Conservation (phyloP, 2,888 invertebrate species). For the Pseudococcus viburni region DNA sequence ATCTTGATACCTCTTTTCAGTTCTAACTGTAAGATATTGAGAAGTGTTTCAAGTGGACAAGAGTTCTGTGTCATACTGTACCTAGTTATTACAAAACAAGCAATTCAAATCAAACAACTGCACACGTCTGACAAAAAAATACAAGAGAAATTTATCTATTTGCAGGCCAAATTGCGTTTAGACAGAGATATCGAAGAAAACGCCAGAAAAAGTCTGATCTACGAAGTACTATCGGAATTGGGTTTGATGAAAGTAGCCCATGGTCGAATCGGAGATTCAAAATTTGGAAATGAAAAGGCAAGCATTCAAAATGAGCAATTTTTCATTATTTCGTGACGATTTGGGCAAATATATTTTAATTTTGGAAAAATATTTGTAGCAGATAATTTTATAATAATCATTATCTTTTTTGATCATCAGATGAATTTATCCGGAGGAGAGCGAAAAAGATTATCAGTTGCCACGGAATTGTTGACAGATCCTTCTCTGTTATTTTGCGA, state of each 20-base stretch:
- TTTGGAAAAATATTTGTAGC: too few relatives aligned
- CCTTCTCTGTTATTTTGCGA: conserved; percentile 94
- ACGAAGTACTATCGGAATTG: conserved; percentile 76
- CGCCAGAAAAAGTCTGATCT: conserved; percentile 79
- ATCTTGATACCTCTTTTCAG: too few relatives aligned
- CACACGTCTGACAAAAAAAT: neutral
- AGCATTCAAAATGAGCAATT: neutral
- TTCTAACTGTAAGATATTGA: too few relatives aligned
- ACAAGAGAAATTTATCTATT: conserved; percentile 18
- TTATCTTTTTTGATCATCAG: conserved; percentile 31
- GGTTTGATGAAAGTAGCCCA: conserved; percentile 81
- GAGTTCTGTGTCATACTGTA: too few relatives aligned
- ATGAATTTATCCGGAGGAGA: conserved; percentile 81
- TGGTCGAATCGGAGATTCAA: conserved; percentile 82
- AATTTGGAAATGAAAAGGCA: conserved; percentile 66
- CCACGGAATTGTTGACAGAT: conserved; percentile 91
- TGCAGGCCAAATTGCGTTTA: conserved; percentile 84
- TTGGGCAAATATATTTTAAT: too few relatives aligned
- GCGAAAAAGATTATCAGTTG: conserved; percentile 91
- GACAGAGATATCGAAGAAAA: conserved; percentile 78
- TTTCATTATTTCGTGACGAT: neutral
- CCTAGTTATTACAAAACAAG: too few relatives aligned
- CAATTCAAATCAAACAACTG: neutral
- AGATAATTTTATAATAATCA: neutral
- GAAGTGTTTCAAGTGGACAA: too few relatives aligned